These are phyloP conservation scores for Micropoecilia bifurca DNA, from an alignment of 2,797 vertebrate species.

Conservation along the genomic window DNA sequence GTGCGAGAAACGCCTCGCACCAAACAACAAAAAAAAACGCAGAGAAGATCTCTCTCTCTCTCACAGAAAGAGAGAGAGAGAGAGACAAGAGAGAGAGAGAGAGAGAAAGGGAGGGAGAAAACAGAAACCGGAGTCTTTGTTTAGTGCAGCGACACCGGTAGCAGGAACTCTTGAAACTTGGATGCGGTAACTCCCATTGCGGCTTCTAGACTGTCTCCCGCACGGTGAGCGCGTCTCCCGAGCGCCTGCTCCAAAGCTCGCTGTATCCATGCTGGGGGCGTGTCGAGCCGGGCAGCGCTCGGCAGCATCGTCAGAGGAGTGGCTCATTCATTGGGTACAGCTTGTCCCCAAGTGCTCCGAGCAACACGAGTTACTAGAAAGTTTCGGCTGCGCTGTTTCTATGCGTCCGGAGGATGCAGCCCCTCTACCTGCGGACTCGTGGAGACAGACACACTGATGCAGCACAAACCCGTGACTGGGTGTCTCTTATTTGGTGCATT, in stretches of 20 bases:
- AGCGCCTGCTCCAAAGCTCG: constrained; percentile 79
- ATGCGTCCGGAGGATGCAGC: constrained; percentile 49
- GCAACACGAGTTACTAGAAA: constrained; percentile 62
- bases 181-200: constrained; percentile 83
- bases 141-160: constrained; percentile 63
- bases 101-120: neutral
- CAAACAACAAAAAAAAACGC: constrained; percentile 50
- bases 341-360: constrained; percentile 71
- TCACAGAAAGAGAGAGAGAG: neutral
- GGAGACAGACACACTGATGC: neutral
- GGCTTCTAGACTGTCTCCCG: constrained; percentile 77
- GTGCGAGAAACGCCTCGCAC: constrained; percentile 72
- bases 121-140: constrained; percentile 48
- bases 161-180: constrained; percentile 75
- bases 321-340: constrained; percentile 76
- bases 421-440: constrained; percentile 1
- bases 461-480: neutral
- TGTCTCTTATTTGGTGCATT: neutral
- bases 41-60: constrained; percentile 34
- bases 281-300: constrained; percentile 77
- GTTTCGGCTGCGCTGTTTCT: constrained; percentile 63
- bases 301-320: constrained; percentile 81
- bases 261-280: constrained; percentile 89
- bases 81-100: constrained; percentile 3
- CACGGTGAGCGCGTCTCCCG: constrained; percentile 82